phyloP scores from a whole-genome alignment of 2,797 vertebrate genomes.

The Phalanger gymnotis region DNA sequence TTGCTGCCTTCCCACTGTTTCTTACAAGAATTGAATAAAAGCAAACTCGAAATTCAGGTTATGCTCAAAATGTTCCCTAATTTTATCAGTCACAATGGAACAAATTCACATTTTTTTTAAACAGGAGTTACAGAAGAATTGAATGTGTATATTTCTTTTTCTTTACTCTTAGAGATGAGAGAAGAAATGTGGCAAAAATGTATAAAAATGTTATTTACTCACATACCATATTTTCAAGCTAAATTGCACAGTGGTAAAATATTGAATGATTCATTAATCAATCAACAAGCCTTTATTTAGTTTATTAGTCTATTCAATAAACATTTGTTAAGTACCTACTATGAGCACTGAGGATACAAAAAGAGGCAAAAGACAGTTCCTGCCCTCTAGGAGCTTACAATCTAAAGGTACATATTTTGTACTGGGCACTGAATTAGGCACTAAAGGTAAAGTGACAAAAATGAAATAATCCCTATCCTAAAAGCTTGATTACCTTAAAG shows the following conservation, averaged over 20 bases:
- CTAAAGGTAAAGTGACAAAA: background rate
- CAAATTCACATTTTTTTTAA: background rate
- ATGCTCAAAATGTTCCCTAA: background rate
- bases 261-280: background rate
- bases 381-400: background rate
- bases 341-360: background rate
- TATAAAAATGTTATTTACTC: background rate
- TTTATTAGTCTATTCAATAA: background rate
- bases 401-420: background rate
- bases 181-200: background rate
- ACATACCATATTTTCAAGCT: background rate
- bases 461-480: background rate
- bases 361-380: background rate
- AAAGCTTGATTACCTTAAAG: background rate
- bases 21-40: background rate
- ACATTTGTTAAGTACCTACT: background rate
- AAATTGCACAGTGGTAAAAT: background rate
- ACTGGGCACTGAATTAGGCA: background rate
- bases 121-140: background rate
- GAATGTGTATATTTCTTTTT: too few relatives aligned
- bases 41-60: background rate
- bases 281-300: background rate
- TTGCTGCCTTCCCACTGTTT: background rate
- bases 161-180: background rate
- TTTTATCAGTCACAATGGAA: background rate